These are phyloP conservation scores for Scytalopus superciliaris DNA, from an alignment of 2,113 vertebrate genomes.

Conservation along the genomic window DNA sequence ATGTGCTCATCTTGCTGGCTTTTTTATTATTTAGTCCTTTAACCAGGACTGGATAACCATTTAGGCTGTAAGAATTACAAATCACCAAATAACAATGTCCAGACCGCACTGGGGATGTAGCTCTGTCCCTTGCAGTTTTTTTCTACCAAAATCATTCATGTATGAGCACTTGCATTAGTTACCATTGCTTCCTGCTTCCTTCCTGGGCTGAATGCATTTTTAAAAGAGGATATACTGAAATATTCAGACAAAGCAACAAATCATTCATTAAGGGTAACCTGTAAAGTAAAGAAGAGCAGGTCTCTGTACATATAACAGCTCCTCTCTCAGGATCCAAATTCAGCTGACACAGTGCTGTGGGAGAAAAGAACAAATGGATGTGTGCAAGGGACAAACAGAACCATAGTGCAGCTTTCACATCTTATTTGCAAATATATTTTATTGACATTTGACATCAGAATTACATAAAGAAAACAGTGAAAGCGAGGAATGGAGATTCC, in stretches of 20 bases:
- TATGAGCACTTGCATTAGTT: not conserved
- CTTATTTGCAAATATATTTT: not conserved
- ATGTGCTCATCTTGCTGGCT: not conserved
- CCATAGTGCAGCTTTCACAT: not conserved
- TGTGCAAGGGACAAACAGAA: not conserved
- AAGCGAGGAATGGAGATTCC: not conserved
- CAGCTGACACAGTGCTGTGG: not conserved
- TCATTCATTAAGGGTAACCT: not conserved
- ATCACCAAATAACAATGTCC: not conserved
- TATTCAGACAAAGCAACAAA: slow-evolving; percentile 36
- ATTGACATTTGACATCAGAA: not conserved
- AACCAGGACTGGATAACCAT: not conserved
- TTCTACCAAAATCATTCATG: not conserved
- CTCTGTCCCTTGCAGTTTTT: not conserved
- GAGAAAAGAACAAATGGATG: not conserved
- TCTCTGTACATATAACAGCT: not conserved
- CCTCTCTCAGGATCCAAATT: not conserved
- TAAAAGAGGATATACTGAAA: slow-evolving; percentile 5
- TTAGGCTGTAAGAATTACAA: not conserved
- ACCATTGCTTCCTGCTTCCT: not conserved
- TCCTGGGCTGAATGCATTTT: slow-evolving; percentile 1
- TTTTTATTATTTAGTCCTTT: not conserved
- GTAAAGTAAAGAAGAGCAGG: not conserved
- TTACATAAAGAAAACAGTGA: not conserved
- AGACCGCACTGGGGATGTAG: not conserved